Conservation (phyloP, 2,797 vertebrate genomes). For the Sorex maritimensis region DNA sequence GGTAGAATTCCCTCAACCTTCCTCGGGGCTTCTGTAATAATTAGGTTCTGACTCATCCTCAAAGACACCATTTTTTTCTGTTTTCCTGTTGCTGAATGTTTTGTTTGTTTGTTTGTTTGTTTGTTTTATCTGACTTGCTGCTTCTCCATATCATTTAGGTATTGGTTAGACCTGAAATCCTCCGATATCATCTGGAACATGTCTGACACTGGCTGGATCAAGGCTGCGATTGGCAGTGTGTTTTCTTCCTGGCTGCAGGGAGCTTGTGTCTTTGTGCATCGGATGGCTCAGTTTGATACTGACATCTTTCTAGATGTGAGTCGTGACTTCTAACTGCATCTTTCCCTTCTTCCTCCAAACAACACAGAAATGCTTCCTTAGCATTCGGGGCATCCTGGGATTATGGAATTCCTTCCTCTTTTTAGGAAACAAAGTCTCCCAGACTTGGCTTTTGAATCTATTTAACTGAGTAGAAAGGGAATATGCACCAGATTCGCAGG, state of each 20-base stretch:
- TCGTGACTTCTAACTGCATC: slow-evolving; percentile 1
- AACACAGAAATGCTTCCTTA: slow-evolving; percentile 38
- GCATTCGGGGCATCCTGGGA: slow-evolving; percentile 51
- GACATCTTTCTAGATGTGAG: slow-evolving; percentile 88
- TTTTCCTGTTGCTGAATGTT: not conserved
- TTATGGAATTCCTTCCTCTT: slow-evolving; percentile 70
- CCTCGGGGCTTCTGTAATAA: not conserved
- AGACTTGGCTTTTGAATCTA: slow-evolving; percentile 55
- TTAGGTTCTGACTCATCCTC: not conserved
- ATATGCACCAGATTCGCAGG: not conserved
- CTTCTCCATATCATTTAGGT: slow-evolving; percentile 84
- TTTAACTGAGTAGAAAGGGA: slow-evolving; percentile 60
- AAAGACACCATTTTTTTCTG: not conserved
- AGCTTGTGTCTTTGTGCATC: slow-evolving; percentile 90
- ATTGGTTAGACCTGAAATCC: slow-evolving; percentile 91
- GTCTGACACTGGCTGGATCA: slow-evolving; percentile 92
- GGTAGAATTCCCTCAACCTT: not conserved
- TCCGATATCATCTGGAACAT: slow-evolving; percentile 91
- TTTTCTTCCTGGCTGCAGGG: slow-evolving; percentile 91
- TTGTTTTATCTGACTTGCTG: not conserved
- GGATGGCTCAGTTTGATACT: slow-evolving; percentile 89
- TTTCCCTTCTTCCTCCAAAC: slow-evolving; percentile 42
- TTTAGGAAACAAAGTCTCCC: slow-evolving; percentile 64
- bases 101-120: not conserved
- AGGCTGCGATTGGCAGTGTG: slow-evolving; percentile 90